Percentiles rank a stretch among this genome's conserved stretches.
phyloP scores from a whole-genome alignment of 1,140 invertebrate species.

The Propsilocerus akamusi region DNA sequence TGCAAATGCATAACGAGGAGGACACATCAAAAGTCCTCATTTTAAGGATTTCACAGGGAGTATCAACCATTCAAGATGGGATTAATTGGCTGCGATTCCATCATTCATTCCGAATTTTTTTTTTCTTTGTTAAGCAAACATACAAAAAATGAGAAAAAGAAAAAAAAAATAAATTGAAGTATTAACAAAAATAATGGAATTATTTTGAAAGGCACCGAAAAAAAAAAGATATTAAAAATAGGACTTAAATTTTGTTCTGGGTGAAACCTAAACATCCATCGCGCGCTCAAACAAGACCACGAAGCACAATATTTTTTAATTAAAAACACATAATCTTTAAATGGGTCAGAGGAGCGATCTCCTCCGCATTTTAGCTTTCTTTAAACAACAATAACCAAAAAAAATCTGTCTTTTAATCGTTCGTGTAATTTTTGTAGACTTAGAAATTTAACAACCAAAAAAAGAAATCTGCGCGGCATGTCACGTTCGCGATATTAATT shows the following conservation, averaged over 20 bases:
- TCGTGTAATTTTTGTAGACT: too few species aligned
- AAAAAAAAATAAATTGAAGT: constrained; percentile 1
- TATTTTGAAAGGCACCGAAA: not conserved
- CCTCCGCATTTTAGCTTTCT: too few species aligned
- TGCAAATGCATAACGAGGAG: not conserved
- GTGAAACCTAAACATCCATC: too few species aligned
- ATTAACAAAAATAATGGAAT: constrained; percentile 6
- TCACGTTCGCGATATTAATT: too few species aligned
- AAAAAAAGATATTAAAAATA: constrained; percentile 1
- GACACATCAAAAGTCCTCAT: not conserved
- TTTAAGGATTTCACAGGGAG: not conserved
- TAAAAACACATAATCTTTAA: constrained; percentile 2
- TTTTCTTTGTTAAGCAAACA: not conserved
- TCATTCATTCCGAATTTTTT: too few species aligned
- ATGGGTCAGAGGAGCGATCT: not conserved
- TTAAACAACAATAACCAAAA: too few species aligned
- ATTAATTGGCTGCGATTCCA: constrained; percentile 1
- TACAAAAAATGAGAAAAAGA: not conserved
- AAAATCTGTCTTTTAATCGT: too few species aligned
- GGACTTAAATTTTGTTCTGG: not conserved
- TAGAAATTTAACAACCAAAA: too few species aligned
- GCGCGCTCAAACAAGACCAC: too few species aligned
- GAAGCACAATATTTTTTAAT: constrained; percentile 4
- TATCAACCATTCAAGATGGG: not conserved
- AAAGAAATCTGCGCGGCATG: too few species aligned